phyloP scores from a whole-genome alignment of 2,113 vertebrate genomes.

The Brienomyrus longianalis region DNA sequence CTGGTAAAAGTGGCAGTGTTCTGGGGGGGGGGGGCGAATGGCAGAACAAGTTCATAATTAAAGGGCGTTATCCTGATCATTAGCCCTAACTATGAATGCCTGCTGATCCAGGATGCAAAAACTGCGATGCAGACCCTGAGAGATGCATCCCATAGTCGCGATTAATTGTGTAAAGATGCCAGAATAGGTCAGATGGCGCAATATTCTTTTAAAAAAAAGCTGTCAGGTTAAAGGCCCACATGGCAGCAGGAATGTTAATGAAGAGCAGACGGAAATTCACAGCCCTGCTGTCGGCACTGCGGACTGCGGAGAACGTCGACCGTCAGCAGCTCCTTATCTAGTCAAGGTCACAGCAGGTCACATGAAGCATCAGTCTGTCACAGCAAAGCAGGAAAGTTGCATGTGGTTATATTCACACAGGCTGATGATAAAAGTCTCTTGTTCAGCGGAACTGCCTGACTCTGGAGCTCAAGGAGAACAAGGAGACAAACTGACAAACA shows the following conservation, averaged over 20 bases:
- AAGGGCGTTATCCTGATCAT: neutral
- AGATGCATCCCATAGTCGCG: neutral
- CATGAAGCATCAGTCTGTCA: neutral
- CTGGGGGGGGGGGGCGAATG: neutral
- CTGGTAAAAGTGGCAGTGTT: neutral
- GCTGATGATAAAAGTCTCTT: neutral
- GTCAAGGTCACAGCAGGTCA: neutral
- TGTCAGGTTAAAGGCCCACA: neutral
- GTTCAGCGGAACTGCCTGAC: neutral
- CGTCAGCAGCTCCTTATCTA: neutral
- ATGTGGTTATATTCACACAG: neutral
- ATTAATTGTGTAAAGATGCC: neutral
- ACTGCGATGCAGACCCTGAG: neutral
- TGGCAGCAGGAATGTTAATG: neutral
- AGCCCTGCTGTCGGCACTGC: neutral
- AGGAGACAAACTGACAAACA: neutral
- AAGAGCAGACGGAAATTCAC: neutral
- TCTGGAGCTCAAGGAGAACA: neutral
- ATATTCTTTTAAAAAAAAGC: neutral
- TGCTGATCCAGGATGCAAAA: neutral
- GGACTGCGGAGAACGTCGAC: neutral
- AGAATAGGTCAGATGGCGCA: neutral
- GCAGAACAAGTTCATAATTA: neutral
- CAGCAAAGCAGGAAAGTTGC: neutral
- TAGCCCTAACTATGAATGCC: conserved; percentile 1